Evolutionary conservation across 2,797 vertebrate species (phyloP), one percentile per base, ranked within the genome.

Genomic region (Nothura maculosa): DNA sequence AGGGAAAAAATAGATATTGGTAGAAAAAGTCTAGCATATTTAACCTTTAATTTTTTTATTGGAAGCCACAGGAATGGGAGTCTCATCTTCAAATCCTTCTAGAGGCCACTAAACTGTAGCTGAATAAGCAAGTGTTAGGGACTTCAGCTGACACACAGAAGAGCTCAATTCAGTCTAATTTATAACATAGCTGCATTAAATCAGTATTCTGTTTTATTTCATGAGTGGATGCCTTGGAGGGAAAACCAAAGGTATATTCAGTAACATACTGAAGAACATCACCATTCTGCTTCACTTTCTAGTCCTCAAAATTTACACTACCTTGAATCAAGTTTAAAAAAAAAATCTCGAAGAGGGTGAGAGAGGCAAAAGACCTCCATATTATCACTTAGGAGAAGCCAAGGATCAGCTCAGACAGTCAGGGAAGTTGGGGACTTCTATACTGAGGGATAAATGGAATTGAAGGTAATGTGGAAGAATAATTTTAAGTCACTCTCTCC

Each of bases 401-500:
- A 32, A 0, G 0, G 24, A 21, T 64, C 16, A 69, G 6, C 36
- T 38, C 17, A 25, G 32, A 27, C 45, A 2, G 19, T 78, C 34
- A 73, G 8, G 25, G 28, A 76, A 72, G 28, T 34, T 20, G 70
- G 18, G 11, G 34, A 30, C 16, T 64, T 28, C 32, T 15, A 60
- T 8, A n/a, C 7, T 52, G 13, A 10, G 47, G 50, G 19, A 48
- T 8, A 75, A 77, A 60, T 27, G 0, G 61, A 40, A n/a, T 61
- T 36, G 12, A 79, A 58, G 40, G 14, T 47, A 16, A 62, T 48
- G 8, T 66, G 72, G 34, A 4, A 4, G 4, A 74, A 36, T 22
- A 36, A 0, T 1, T 60, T 60, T 67, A 85, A 7, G 0, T 80
- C 19, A 27, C 0, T 1, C 4, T 47, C 8, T 5, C 21, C 3